Evolutionary conservation across 1,140 invertebrate species (phyloP).

Genomic region (Anagrus nilaparvatae): DNA sequence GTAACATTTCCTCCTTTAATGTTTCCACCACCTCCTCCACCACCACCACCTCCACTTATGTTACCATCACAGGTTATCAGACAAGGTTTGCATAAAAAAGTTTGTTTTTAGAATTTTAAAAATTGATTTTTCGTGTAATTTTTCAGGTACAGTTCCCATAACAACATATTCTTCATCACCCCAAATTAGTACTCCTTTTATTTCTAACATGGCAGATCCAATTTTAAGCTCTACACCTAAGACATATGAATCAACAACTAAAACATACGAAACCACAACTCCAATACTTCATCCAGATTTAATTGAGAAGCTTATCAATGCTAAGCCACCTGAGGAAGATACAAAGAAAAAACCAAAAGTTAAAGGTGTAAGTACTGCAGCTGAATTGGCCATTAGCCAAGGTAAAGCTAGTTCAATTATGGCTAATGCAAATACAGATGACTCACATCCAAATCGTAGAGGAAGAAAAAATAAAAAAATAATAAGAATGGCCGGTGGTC

Average conservation of each 20-base stretch:
- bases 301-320: constrained; percentile 46
- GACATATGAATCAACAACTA: constrained; percentile 28
- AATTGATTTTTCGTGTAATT: constrained; percentile 7
- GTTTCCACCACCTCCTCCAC: constrained; percentile 44
- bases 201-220: constrained; percentile 34
- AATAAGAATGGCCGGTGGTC: constrained; percentile 82
- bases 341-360: constrained; percentile 56
- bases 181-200: constrained; percentile 34
- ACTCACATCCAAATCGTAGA: constrained; percentile 51
- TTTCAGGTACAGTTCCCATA: constrained; percentile 33
- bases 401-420: constrained; percentile 41
- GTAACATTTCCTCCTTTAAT: constrained; percentile 34
- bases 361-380: constrained; percentile 46
- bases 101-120: constrained; percentile 9
- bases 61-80: constrained; percentile 49
- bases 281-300: constrained; percentile 38
- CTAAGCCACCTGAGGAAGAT: constrained; percentile 53
- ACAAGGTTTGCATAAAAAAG: constrained; percentile 26
- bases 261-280: constrained; percentile 19
- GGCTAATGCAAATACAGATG: constrained; percentile 50
- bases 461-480: constrained; percentile 64
- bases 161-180: constrained; percentile 38
- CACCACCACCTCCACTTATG: constrained; percentile 48
- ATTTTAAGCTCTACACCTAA: constrained; percentile 34
- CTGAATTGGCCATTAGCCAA: constrained; percentile 40